phyloP scores from a whole-genome alignment of 2,113 vertebrate genomes.

The Alectura lathami region DNA sequence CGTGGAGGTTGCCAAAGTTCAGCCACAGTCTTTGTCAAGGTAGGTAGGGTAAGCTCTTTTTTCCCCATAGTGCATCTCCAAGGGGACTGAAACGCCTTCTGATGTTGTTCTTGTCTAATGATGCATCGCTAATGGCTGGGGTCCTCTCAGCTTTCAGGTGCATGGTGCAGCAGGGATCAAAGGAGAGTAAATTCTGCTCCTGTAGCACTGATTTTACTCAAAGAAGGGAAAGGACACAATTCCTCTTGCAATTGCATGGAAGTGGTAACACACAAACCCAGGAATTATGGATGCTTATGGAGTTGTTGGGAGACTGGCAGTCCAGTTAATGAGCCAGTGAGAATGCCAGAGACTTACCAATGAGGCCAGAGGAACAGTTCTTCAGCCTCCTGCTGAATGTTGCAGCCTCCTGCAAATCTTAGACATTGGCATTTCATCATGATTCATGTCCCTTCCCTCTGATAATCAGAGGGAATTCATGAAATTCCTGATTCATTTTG shows the following conservation, averaged over 20 bases:
- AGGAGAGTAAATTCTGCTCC: background rate
- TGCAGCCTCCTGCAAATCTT: background rate
- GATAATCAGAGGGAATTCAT: background rate
- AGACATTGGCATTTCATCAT: background rate
- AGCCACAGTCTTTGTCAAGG: background rate
- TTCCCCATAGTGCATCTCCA: background rate
- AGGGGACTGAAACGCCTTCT: background rate
- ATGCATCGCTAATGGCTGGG: background rate
- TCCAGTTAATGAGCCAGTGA: background rate
- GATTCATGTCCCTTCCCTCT: background rate
- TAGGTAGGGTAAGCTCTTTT: background rate
- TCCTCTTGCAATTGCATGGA: background rate
- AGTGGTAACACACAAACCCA: background rate
- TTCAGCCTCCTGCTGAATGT: background rate
- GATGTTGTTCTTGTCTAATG: background rate
- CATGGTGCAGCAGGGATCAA: background rate
- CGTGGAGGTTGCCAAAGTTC: background rate
- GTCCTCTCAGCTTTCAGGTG: background rate
- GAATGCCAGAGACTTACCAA: background rate
- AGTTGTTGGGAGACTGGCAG: background rate
- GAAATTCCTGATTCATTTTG: background rate
- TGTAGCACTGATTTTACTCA: background rate
- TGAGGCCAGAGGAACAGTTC: background rate
- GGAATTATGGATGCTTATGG: background rate
- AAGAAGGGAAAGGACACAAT: background rate